Evolutionary conservation across 2,113 vertebrate genomes (phyloP).

Genomic region (Prochilodus magdalenae): DNA sequence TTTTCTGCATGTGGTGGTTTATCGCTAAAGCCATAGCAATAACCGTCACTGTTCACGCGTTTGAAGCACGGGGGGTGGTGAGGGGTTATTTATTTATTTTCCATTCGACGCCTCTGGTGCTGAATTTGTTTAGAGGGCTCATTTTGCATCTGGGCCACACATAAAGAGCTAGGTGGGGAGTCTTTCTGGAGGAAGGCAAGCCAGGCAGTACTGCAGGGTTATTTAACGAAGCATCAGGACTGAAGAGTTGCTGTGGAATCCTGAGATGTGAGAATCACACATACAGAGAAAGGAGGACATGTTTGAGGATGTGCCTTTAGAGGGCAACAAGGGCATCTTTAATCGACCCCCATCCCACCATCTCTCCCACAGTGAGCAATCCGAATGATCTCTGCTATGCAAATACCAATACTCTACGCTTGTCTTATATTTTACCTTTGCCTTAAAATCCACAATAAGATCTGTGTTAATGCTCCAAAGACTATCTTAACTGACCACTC

Average conservation of each 20-base stretch:
- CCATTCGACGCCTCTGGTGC: background rate
- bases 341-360: background rate
- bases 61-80: background rate
- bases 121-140: slow-evolving; percentile 18
- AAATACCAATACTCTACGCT: background rate
- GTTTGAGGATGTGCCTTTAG: background rate
- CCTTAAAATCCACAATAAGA: too few species aligned
- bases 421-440: too few species aligned
- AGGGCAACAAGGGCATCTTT: background rate
- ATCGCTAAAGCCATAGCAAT: slow-evolving; percentile 22
- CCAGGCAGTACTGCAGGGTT: slow-evolving; percentile 20
- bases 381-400: background rate
- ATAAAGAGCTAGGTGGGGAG: slow-evolving; percentile 25
- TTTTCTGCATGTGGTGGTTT: slow-evolving; percentile 35
- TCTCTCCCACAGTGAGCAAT: background rate
- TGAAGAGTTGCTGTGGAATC: background rate
- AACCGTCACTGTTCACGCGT: slow-evolving; percentile 15
- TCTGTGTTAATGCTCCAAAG: background rate
- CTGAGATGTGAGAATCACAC: background rate
- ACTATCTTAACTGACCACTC: background rate
- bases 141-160: slow-evolving; percentile 36
- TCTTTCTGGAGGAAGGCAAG: slow-evolving; percentile 18
- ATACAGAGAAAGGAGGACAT: background rate
- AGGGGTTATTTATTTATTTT: slow-evolving; percentile 2
- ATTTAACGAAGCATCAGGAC: slow-evolving; percentile 35